A percentile compares a stretch with the other conserved stretches of the same genome.
Evolutionary conservation across 2,888 invertebrate genomes (phyloP).

Genomic region (Troides oblongomaculatus): DNA sequence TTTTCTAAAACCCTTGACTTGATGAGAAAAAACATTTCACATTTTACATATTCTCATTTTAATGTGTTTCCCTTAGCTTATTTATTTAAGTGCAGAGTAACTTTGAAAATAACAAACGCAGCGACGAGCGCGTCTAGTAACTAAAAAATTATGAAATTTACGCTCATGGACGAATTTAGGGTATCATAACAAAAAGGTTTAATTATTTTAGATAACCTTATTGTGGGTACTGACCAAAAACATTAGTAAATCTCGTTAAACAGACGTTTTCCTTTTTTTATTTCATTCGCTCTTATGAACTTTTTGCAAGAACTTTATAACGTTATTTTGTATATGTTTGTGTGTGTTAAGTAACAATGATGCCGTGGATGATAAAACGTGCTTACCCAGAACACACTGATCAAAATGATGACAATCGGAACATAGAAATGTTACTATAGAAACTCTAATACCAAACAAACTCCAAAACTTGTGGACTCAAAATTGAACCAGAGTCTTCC

Average conservation of each 20-base stretch:
- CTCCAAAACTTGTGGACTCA: too few species aligned
- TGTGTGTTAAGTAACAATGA: too few species aligned
- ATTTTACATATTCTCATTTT: constrained; percentile 4
- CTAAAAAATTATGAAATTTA: not conserved
- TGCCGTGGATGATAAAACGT: too few species aligned
- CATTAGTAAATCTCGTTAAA: not conserved
- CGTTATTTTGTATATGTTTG: too few species aligned
- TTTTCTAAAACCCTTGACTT: constrained; percentile 11
- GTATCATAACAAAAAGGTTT: not conserved
- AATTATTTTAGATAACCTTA: not conserved
- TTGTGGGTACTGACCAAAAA: not conserved
- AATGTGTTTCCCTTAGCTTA: not conserved
- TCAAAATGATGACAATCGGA: too few species aligned
- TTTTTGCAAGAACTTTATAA: too few species aligned
- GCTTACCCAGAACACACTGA: too few species aligned
- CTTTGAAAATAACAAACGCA: not conserved
- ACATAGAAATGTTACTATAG: too few species aligned
- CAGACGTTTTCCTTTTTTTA: too few species aligned
- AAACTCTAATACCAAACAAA: too few species aligned
- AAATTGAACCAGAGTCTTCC: too few species aligned
- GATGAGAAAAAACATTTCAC: constrained; percentile 4
- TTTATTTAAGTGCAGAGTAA: constrained; percentile 1
- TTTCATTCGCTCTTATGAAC: too few species aligned
- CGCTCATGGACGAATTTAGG: not conserved
- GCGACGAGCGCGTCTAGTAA: not conserved